Conservation (phyloP, 1,140 invertebrate species). For the Scaptodrosophila lebanonensis region DNA sequence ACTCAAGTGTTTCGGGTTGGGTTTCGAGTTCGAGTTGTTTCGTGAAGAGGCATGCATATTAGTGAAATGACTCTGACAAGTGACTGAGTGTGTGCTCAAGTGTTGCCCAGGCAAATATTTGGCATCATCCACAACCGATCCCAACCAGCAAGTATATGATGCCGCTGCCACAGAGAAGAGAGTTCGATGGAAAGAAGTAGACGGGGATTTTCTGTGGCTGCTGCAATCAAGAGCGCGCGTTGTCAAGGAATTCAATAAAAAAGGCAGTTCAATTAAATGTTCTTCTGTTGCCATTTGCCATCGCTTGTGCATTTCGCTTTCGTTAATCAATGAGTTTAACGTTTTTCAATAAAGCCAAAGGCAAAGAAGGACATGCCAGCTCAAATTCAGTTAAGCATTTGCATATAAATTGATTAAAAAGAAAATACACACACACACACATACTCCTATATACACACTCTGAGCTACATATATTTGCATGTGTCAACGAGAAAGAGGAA, state of each 20-base stretch:
- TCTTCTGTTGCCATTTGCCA: conserved; percentile 28
- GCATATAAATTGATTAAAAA: conserved; percentile 76
- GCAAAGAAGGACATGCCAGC: conserved; percentile 55
- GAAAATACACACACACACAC: conserved; percentile 54
- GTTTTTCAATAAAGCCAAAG: conserved; percentile 66
- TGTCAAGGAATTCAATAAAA: conserved; percentile 56
- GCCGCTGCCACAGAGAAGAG: neutral
- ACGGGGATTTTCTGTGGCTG: conserved; percentile 26
- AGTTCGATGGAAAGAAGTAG: neutral
- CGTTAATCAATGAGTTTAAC: conserved; percentile 74
- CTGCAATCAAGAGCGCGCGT: conserved; percentile 50
- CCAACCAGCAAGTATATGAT: neutral
- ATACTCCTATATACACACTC: conserved; percentile 27
- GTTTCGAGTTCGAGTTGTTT: conserved; percentile 10
- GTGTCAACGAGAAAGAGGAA: conserved; percentile 60
- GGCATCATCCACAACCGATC: no score
- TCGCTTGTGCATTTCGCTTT: conserved; percentile 9
- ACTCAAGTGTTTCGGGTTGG: neutral
- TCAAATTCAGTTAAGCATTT: conserved; percentile 75
- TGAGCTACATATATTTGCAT: conserved; percentile 55
- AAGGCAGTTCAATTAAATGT: conserved; percentile 64
- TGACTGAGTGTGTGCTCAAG: conserved; percentile 26
- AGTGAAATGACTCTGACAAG: conserved; percentile 53
- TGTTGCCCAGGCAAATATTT: conserved; percentile 55
- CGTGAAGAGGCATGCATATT: conserved; percentile 39